Evolutionary conservation across 2,113 vertebrate genomes (phyloP), one percentile per base, ranked within the genome.

Genomic region (Xenopus borealis): DNA sequence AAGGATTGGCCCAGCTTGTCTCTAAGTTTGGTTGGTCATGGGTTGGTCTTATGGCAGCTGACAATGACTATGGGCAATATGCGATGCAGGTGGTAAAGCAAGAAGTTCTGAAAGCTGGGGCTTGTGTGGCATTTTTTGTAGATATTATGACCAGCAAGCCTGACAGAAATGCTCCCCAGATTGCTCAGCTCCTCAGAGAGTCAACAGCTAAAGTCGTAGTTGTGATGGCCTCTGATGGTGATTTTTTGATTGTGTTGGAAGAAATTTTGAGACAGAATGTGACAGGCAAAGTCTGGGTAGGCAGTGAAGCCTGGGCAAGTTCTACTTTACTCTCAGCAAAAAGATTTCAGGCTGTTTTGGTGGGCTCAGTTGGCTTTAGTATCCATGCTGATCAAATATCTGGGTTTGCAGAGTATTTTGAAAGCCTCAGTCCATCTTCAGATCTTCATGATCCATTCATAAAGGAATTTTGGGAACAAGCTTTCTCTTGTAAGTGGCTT

Each of bases 391-490:
- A 13, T 11, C 16, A 17, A 8, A 53, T 53, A 53, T 53, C 52
- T 27, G 23, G 23, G 23, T 27, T 27, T 27, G 23, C 23, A 27
- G 23, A 27, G 23, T 27, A 27, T 27, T 27, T 27, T 27, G 23
- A 27, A 27, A 27, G 23, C 23, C 23, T 27, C 23, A 27, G 3
- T 27, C 23, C 23, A 27, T 27, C 23, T 27, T 27, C 3, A 27
- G 23, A 27, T 27, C 23, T 27, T 27, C 23, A 27, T 27, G 23
- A 27, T 27, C 23, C 23, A 27, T 27, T 27, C 23, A 27, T 27
- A 27, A 27, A 27, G 23, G 66, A 75, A 61, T 79, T 75, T 79
- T 79, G 78, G 78, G 72, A 75, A 59, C 45, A 10, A 17, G 62
- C 57, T 17, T 79, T 79, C 10, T 47, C 12, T 47, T 47, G 46